Conservation (phyloP, 2,113 vertebrate genomes). For the Origma solitaria region DNA sequence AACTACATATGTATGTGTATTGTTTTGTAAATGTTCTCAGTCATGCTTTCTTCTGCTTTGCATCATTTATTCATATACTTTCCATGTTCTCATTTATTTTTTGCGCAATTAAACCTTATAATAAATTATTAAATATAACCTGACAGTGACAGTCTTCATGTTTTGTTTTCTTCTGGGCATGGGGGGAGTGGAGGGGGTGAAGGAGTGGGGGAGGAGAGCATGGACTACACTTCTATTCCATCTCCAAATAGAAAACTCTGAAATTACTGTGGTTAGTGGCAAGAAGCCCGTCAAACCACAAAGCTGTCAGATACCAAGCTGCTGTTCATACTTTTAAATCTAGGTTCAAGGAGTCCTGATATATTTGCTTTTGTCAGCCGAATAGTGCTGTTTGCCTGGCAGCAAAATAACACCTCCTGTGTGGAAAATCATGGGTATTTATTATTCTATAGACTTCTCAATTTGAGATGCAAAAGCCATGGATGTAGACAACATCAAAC, state of each 20-base stretch:
- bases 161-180: neutral
- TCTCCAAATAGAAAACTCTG: neutral
- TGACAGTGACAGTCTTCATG: neutral
- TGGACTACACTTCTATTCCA: neutral
- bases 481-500: neutral
- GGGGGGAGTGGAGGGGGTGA: neutral
- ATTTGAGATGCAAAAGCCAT: neutral
- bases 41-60: constrained; percentile 26
- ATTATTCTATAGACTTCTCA: neutral
- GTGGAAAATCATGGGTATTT: neutral
- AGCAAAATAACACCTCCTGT: neutral
- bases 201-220: neutral
- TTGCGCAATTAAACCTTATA: constrained; percentile 42
- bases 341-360: neutral
- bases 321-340: neutral
- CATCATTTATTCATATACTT: constrained; percentile 14
- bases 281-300: neutral
- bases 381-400: neutral
- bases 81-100: constrained; percentile 45
- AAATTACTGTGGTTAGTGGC: neutral
- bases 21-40: constrained; percentile 26
- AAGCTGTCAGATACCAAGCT: neutral
- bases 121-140: constrained; percentile 59
- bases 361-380: neutral
- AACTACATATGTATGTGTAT: neutral